Conservation (phyloP, 2,797 vertebrate species). For the Glossophaga mutica region DNA sequence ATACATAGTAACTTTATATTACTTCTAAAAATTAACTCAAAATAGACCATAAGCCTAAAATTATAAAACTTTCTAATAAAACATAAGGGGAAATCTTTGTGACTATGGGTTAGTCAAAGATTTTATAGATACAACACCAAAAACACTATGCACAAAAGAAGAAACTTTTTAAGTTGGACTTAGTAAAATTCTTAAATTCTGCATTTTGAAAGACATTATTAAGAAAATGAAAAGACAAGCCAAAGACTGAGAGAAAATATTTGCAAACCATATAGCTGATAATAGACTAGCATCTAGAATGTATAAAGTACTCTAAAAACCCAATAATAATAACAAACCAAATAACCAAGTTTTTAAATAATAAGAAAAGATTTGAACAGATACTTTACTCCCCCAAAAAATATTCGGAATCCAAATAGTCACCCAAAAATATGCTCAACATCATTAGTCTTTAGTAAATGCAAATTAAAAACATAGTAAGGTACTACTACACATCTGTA, state of each 20-base stretch:
- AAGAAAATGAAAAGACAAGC: neutral
- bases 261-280: neutral
- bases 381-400: neutral
- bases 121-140: neutral
- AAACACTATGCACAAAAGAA: neutral
- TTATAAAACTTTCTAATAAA: neutral
- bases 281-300: neutral
- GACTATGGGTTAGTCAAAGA: neutral
- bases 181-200: neutral
- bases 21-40: constrained; percentile 1
- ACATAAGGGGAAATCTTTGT: neutral
- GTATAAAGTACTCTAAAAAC: neutral
- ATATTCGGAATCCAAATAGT: neutral
- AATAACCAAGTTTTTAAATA: neutral
- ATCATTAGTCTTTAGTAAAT: neutral
- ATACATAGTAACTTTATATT: neutral
- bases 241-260: neutral
- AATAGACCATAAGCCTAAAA: neutral
- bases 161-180: neutral
- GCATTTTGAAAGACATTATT: neutral
- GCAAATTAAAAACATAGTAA: neutral
- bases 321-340: neutral
- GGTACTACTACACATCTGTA: neutral
- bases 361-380: neutral
- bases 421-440: neutral